A percentile compares a stretch with the other conserved stretches of the same genome.
These are phyloP conservation scores for Prinia subflava DNA, from an alignment of 2,113 vertebrate genomes.

Conservation along the genomic window DNA sequence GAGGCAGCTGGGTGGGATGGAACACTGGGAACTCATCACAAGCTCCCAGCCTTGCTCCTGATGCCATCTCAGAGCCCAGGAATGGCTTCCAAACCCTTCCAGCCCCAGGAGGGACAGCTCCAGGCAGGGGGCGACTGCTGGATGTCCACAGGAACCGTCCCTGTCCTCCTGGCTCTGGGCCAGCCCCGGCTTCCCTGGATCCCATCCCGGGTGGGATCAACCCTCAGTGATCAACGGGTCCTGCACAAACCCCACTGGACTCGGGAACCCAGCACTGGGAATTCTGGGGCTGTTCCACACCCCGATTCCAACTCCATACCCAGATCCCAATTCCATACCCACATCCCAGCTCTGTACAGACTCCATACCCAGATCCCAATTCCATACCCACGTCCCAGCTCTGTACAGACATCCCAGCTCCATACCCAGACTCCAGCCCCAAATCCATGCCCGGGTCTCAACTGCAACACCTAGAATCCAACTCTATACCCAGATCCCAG, in stretches of 20 bases:
- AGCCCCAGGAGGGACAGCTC: background rate
- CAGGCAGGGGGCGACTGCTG: background rate
- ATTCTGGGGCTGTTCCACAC: background rate
- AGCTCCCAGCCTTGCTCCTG: background rate
- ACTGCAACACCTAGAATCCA: background rate
- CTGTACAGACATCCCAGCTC: background rate
- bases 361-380: background rate
- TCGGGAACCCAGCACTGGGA: background rate
- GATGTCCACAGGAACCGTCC: fast-evolving
- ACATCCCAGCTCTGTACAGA: background rate
- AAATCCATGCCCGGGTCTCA: background rate
- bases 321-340: background rate
- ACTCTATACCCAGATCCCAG: background rate
- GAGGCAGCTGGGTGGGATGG: background rate
- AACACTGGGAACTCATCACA: background rate
- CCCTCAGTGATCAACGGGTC: fast-evolving
- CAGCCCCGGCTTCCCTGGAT: background rate
- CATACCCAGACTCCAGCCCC: background rate
- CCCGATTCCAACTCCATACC: background rate
- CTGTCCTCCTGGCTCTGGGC: background rate
- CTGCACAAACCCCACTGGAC: background rate
- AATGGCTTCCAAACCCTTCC: background rate
- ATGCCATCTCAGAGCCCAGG: background rate
- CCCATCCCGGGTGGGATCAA: background rate
- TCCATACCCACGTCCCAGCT: background rate